Evolutionary conservation across 2,797 vertebrate species (phyloP).

Genomic region (Bovichtus diacanthus): DNA sequence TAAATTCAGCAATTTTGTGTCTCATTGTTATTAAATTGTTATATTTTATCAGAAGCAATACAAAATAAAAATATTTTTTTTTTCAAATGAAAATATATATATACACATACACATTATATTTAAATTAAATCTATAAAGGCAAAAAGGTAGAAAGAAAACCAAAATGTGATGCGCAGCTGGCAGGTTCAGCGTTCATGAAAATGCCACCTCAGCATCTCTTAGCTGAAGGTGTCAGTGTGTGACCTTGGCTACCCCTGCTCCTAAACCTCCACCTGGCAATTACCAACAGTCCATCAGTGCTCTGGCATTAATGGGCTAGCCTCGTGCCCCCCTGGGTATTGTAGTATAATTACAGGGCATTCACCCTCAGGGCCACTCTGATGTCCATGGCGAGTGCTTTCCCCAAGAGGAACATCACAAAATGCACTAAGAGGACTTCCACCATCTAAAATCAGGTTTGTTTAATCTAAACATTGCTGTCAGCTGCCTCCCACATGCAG

Average conservation of each 20-base stretch:
- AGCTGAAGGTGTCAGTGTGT: conserved; percentile 38
- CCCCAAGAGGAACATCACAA: conserved; percentile 35
- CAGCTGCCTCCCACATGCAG: background rate
- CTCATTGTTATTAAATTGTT: too few relatives aligned
- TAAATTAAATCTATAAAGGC: background rate
- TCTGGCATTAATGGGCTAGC: conserved; percentile 66
- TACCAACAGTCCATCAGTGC: conserved; percentile 70
- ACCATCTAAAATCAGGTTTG: conserved; percentile 8
- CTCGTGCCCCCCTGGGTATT: conserved; percentile 61
- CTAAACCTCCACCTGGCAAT: conserved; percentile 53
- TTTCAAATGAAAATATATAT: too few relatives aligned
- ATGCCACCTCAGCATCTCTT: conserved; percentile 52
- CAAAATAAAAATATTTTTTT: too few relatives aligned
- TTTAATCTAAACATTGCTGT: conserved; percentile 19
- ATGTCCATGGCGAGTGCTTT: conserved; percentile 50
- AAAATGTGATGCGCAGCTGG: conserved; percentile 12
- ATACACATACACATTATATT: too few relatives aligned
- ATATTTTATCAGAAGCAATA: too few relatives aligned
- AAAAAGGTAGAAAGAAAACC: background rate
- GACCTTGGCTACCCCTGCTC: conserved; percentile 36
- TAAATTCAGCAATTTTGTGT: too few relatives aligned
- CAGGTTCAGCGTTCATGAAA: conserved; percentile 27
- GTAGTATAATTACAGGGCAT: conserved; percentile 74
- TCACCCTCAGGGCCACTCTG: conserved; percentile 55
- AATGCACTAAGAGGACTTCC: conserved; percentile 22